Evolutionary conservation across 92 coral and sea anemone genomes (phyloP).

Genomic region (Montipora capitata): DNA sequence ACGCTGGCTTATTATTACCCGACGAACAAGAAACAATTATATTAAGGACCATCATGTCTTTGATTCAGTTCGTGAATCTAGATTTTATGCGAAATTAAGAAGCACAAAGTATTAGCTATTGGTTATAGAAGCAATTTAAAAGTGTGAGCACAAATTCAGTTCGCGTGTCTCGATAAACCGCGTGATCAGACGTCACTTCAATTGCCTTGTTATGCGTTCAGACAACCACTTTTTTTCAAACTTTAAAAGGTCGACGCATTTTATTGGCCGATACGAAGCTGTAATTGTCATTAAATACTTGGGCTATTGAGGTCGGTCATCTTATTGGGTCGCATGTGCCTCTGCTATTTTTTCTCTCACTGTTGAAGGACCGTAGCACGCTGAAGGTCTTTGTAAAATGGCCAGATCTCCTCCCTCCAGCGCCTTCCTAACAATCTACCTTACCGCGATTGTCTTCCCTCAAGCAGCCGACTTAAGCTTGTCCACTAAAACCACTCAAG

Average conservation of each 20-base stretch:
- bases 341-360: slow-evolving; percentile 51
- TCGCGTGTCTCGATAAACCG: slow-evolving; percentile 32
- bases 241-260: slow-evolving; percentile 16
- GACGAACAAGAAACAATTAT: slow-evolving; percentile 7
- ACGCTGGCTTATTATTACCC: neutral
- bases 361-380: slow-evolving; percentile 28
- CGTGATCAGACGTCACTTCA: slow-evolving; percentile 12
- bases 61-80: neutral
- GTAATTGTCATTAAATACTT: neutral
- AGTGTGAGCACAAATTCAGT: slow-evolving; percentile 36
- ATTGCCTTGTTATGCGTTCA: slow-evolving; percentile 3
- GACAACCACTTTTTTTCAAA: neutral
- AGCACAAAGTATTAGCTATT: neutral
- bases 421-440: slow-evolving; percentile 14
- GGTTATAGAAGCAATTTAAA: neutral
- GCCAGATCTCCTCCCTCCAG: slow-evolving; percentile 37
- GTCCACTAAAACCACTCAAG: slow-evolving; percentile 6
- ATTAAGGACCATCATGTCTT: neutral
- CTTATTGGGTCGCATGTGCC: slow-evolving; percentile 67
- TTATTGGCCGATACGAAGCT: slow-evolving; percentile 21
- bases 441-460: slow-evolving; percentile 33
- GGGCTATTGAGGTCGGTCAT: slow-evolving; percentile 25
- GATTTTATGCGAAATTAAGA: neutral
- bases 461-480: slow-evolving; percentile 31
- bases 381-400: slow-evolving; percentile 25